Evolutionary conservation across 2,797 vertebrate species (phyloP), one percentile per base, ranked within the genome.

Genomic region (Vultur gryphus): DNA sequence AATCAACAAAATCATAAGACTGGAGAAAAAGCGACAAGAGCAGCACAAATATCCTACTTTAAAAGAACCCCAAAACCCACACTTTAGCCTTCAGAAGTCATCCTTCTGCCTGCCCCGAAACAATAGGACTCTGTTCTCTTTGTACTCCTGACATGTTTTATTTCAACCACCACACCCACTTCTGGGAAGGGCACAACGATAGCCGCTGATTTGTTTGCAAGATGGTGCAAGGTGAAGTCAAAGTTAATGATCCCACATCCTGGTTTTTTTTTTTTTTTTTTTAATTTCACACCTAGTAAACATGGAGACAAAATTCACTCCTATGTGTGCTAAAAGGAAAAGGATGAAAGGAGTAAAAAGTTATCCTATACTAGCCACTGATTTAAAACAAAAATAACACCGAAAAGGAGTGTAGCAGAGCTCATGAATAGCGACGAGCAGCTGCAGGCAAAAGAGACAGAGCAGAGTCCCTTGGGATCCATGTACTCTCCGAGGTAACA

Each of bases 91-190:
- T 90, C 80, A 94, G 62, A 94, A 95, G 17, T 54, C 87, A 93
- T 91, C 48, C 2, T 64, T 82, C 62, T 88, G 87, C 77, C 62
- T 89, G 64, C 57, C 62, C 20, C 0, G 9, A 52, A 95, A 97
- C 94, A 96, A 96, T 76, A 90, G 78, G n/a, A 46, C 88, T 89
- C 77, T 95, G 93, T 96, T 90, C 85, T 61, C 62, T 84, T 70
- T 70, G 85, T 77, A 35, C 66, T 93, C 43, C 80, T 41, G 80
- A 91, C 58, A 88, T 44, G 28, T 91, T 94, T 97, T 88, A 92
- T 94, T 95, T 78, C 91, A 88, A 31, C 41, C 78, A 93, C 95
- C 96, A 96, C 95, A 96, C 95, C 96, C 95, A 92, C 66, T 90
- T 95, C 94, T 95, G 91, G 95, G 93, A 97, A 96, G 90, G 89